phyloP scores from a whole-genome alignment of 2,797 vertebrate genomes.

The Labroides dimidiatus region DNA sequence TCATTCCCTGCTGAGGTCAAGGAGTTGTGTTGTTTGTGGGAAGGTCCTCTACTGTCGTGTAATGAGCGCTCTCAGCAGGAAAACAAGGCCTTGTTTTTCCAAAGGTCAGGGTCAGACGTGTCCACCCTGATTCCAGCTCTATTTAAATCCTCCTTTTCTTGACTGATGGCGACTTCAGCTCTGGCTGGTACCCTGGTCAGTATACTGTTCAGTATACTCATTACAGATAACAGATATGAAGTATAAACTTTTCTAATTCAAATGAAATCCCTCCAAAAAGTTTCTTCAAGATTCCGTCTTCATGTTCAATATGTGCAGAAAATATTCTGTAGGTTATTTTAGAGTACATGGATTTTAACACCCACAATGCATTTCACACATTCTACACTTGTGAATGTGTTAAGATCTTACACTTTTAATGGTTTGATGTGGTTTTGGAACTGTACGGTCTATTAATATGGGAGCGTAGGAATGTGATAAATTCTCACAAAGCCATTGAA shows the following conservation, averaged over 20 bases:
- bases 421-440: constrained; percentile 51
- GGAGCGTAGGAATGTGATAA: constrained; percentile 47
- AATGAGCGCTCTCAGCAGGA: constrained; percentile 71
- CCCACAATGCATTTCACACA: constrained; percentile 40
- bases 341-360: constrained; percentile 13
- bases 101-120: constrained; percentile 61
- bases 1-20: constrained; percentile 77
- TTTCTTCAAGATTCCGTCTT: not conserved
- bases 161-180: constrained; percentile 19
- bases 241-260: not conserved
- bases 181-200: not conserved
- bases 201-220: not conserved
- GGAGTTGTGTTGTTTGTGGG: constrained; percentile 73
- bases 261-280: not conserved
- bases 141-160: constrained; percentile 25
- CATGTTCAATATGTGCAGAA: not conserved
- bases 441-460: constrained; percentile 49
- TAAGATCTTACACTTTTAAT: constrained; percentile 17
- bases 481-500: constrained; percentile 39
- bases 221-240: not conserved
- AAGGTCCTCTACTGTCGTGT: constrained; percentile 67
- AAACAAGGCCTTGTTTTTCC: constrained; percentile 72
- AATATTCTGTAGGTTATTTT: not conserved
- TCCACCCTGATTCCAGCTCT: constrained; percentile 35
- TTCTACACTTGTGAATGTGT: constrained; percentile 30